Base-by-base conservation (phyloP, 64 coral and sea anemone genomes). In the Pocillopora damicornis region DNA sequence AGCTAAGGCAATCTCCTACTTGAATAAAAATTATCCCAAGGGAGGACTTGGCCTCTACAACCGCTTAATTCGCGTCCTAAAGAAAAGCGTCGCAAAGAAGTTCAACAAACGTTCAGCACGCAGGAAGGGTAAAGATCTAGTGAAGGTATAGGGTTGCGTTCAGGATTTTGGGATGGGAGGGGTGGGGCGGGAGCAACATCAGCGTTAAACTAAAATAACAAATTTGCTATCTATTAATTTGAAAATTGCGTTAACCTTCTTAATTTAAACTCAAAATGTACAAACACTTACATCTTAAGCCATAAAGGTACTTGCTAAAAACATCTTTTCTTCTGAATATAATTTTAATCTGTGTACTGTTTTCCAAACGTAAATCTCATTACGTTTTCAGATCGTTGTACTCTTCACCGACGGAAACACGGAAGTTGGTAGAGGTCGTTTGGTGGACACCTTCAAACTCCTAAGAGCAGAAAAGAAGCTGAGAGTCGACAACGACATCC, bases 321-420 rank as follows among this genome's bases (percentile, higher is more conserved):
- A 30, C 0, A 9, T 13, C 12, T 7, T 1, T 67, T 45, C 56
- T 80, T 71, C 51, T 3, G 9, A 11, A 80, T 10, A 11, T 58
- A 26, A 11, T 23, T 77, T 56, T 7, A 15, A 51, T 51, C 30
- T 30, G 30, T 30, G 30, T 30, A 30, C 30, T 30, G 30, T 30
- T 30, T 30, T 30, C 2, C 42, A 7, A 7, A 51, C 0, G 2
- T 6, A n/a, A 11, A 56, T 58, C 42, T 2, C 82, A n/a, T 26
- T 51, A 22, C 14, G 5, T n/a, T 65, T 13, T 15, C 13, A 90
- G 88, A 74, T 82, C 37, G 18, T 82, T 17, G 88, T 90, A 4
- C 4, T 90, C 59, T 38, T 90, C 51, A 16, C 78, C 75, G 79
- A 90, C 13, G 78, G 88, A 20, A 71, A 66, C 26, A 12, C 78